A percentile compares a stretch with the other conserved stretches of the same genome.
Evolutionary conservation across 1,140 invertebrate genomes (phyloP).

Genomic region (Zaprionus ornatus): DNA sequence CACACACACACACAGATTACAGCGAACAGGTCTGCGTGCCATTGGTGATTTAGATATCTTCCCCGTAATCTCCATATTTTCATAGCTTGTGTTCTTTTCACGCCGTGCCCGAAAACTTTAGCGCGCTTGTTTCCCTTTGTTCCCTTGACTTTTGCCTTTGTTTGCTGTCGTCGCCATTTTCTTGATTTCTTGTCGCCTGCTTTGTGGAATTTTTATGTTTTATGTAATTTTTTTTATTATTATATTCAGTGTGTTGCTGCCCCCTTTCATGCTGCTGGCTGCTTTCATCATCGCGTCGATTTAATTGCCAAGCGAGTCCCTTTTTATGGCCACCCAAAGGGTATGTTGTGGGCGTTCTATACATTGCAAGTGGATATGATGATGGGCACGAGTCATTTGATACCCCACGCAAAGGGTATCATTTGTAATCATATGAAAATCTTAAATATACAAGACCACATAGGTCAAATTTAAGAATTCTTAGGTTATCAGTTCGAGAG

Average conservation of each 20-base stretch:
- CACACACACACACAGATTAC: neutral
- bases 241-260: neutral
- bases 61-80: slow-evolving; percentile 22
- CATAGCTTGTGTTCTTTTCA: slow-evolving; percentile 58
- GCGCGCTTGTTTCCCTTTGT: slow-evolving; percentile 41
- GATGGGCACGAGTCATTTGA: neutral
- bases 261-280: neutral
- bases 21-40: slow-evolving; percentile 46
- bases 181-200: slow-evolving; percentile 11
- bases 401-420: neutral
- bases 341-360: slow-evolving; percentile 1
- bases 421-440: neutral
- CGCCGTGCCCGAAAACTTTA: slow-evolving; percentile 37
- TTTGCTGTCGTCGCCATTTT: slow-evolving; percentile 46
- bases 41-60: slow-evolving; percentile 59
- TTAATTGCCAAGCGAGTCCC: slow-evolving; percentile 57
- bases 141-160: slow-evolving; percentile 56
- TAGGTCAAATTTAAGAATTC: neutral
- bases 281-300: slow-evolving; percentile 47
- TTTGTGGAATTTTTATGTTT: slow-evolving; percentile 52
- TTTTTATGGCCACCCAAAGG: slow-evolving; percentile 34
- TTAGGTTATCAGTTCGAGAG: too few relatives aligned
- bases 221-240: slow-evolving; percentile 26
- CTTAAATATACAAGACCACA: neutral
- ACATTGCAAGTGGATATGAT: neutral